Conservation (phyloP, 2,797 vertebrate genomes). For the Salmo trutta region DNA sequence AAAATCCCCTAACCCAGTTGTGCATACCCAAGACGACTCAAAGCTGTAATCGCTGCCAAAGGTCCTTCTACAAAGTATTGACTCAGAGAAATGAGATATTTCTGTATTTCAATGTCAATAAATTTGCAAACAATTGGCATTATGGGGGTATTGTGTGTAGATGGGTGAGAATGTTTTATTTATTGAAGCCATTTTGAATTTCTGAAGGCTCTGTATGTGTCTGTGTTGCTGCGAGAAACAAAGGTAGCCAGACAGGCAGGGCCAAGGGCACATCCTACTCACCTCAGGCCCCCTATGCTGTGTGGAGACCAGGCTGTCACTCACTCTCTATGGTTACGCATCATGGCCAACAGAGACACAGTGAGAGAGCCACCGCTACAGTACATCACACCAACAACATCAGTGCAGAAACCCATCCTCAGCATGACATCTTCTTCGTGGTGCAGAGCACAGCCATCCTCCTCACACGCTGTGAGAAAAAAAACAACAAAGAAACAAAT, state of each 20-base stretch:
- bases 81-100: no score
- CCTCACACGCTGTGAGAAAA: slow-evolving; percentile 47
- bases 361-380: slow-evolving; percentile 62
- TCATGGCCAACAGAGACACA: slow-evolving; percentile 76
- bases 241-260: slow-evolving; percentile 60
- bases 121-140: no score
- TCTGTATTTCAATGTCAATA: no score
- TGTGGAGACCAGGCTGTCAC: slow-evolving; percentile 70
- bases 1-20: no score
- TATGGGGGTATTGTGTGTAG: no score
- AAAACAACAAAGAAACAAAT: slow-evolving; percentile 43
- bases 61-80: no score
- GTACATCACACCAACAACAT: slow-evolving; percentile 69
- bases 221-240: slow-evolving; percentile 49
- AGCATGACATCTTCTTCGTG: slow-evolving; percentile 75
- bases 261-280: slow-evolving; percentile 74
- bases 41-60: no score
- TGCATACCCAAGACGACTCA: no score
- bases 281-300: slow-evolving; percentile 70
- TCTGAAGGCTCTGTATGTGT: slow-evolving; percentile 18
- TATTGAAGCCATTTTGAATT: background rate
- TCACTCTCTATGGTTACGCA: slow-evolving; percentile 72
- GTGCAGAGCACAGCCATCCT: slow-evolving; percentile 49
- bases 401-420: slow-evolving; percentile 71
- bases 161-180: background rate